Base-by-base conservation (phyloP, 2,888 invertebrate species). In the Dugesia japonica region DNA sequence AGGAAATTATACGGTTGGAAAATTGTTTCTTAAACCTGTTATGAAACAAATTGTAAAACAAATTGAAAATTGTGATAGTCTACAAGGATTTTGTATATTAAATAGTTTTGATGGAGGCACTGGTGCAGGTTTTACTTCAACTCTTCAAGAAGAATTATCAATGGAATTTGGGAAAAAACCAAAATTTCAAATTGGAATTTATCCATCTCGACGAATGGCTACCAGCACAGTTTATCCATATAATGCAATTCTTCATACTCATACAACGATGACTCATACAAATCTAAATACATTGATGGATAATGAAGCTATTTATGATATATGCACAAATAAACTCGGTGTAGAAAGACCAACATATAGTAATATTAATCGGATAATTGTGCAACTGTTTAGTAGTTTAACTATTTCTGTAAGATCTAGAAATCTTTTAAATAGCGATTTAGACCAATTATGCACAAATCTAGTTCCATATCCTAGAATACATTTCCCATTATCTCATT, bases 41-140 rank as follows among this genome's bases (percentile, higher is more conserved):
- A 82, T 91, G 81, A 89, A 91, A 81, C 80, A 89, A 73, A 86
- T 90, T 72, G 89, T 91, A 80, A 90, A 77, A 38, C 71, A 76
- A 80, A 87, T 90, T 0, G 91, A 91, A 82, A 89, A 90, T 83
- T 91, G 91, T 82, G 89, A 89, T 71, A 89, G 90, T 0, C 82
- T 86, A 13, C 86, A 78, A 71, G 78, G 78, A 15, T 78, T 78
- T 74, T 74, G 74, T 31, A 28, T 56, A 28, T 17, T 76, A 28
- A 71, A 76, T 31, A 71, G 71, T n/a, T 76, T 76, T 26, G 26
- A 28, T 4, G 76, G 76, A n/a, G 76, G 76, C 1, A 76, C 76
- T n/a, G 76, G 76, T 1, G 27, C 76, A 4, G 76, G 76, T 28
- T 77, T 77, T 27, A 77, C 77, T 26, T 77, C 77, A 17, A 20